These are phyloP conservation scores for Leucoraja ocellata DNA, from an alignment of 2,797 vertebrate species.

Conservation along the genomic window DNA sequence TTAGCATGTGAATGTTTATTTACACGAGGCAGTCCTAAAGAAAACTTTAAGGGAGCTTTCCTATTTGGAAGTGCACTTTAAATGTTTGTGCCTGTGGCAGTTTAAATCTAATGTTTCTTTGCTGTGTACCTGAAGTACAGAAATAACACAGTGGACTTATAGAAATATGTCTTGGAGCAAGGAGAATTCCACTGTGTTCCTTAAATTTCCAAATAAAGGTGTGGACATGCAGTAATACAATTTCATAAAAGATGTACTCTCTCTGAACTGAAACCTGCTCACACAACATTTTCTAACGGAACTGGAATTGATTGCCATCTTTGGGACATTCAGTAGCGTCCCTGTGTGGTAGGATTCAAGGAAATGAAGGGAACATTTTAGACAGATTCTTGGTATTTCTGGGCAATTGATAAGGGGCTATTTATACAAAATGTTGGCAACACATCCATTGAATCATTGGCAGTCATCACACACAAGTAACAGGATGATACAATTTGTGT, in stretches of 20 bases:
- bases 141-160: neutral
- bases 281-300: neutral
- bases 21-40: neutral
- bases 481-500: neutral
- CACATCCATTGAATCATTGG: neutral
- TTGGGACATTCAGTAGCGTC: neutral
- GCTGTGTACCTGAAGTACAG: neutral
- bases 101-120: neutral
- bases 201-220: neutral
- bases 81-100: neutral
- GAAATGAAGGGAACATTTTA: neutral
- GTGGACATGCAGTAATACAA: neutral
- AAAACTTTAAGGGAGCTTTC: neutral
- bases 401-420: neutral
- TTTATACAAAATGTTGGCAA: neutral
- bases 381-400: neutral
- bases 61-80: neutral
- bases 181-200: neutral
- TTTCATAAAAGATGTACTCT: neutral
- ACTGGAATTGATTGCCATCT: neutral
- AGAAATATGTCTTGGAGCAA: neutral
- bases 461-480: neutral
- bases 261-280: neutral
- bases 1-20: too few relatives aligned
- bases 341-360: neutral